Conservation (phyloP, 2,888 invertebrate genomes). For the Theretra japonica region DNA sequence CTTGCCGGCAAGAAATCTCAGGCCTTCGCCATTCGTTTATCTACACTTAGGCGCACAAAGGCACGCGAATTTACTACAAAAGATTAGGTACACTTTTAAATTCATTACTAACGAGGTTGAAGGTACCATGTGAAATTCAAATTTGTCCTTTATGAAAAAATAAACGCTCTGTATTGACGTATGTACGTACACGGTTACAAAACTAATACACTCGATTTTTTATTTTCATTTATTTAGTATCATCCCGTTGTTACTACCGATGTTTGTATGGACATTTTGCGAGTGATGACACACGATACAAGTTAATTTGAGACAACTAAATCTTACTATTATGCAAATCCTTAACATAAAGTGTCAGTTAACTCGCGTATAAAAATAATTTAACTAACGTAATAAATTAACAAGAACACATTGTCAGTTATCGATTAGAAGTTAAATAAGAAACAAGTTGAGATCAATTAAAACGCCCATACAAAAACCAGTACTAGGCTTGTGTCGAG, state of each 20-base stretch:
- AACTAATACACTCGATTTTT: conserved; percentile 51
- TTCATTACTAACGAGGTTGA: conserved; percentile 19
- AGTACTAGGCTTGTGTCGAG: conserved; percentile 43
- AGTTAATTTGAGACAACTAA: conserved; percentile 12
- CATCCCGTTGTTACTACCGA: conserved; percentile 54
- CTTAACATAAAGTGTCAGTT: conserved; percentile 1
- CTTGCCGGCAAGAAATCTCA: conserved; percentile 25
- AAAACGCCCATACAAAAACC: conserved; percentile 74
- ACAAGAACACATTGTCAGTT: conserved; percentile 51
- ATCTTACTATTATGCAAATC: conserved; percentile 18
- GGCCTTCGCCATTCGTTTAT: conserved; percentile 16
- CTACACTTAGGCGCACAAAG: conserved; percentile 27
- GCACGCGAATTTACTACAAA: conserved; percentile 28
- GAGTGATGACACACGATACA: conserved; percentile 27
- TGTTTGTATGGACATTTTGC: conserved; percentile 70
- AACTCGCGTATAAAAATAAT: conserved; percentile 40
- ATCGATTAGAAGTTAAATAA: conserved; percentile 31
- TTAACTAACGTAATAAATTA: conserved; percentile 61
- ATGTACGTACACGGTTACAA: conserved; percentile 65
- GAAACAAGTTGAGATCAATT: conserved; percentile 71
- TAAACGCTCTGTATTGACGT: conserved; percentile 68
- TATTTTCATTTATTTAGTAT: conserved; percentile 33
- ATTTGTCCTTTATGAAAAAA: conserved; percentile 69
- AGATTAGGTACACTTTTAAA: conserved; percentile 27
- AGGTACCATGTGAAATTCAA: conserved; percentile 48